Evolutionary conservation across 2,797 vertebrate genomes (phyloP).

Genomic region (Lagocephalus sceleratus): DNA sequence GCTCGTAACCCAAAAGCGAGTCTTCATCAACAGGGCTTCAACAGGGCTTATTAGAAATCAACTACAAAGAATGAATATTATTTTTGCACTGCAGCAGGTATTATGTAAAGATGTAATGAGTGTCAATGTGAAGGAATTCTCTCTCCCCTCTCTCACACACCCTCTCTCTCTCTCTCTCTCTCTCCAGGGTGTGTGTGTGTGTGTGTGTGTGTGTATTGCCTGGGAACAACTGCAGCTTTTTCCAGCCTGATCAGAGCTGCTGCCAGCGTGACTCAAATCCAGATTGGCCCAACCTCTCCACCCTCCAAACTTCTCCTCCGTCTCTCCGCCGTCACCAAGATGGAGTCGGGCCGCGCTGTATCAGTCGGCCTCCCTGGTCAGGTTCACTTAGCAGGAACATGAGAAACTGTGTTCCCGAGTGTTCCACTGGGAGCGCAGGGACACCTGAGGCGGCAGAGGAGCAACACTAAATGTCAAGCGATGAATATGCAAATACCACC

Average conservation of each 20-base stretch:
- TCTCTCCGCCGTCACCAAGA: slow-evolving; percentile 56
- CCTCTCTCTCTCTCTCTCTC: slow-evolving; percentile 8
- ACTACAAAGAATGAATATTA: not conserved
- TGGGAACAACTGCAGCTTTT: slow-evolving; percentile 50
- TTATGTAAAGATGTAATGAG: slow-evolving; percentile 22
- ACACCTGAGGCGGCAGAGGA: slow-evolving; percentile 54
- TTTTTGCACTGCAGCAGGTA: not conserved
- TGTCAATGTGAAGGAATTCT: slow-evolving; percentile 25
- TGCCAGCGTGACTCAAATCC: slow-evolving; percentile 65
- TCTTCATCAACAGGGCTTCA: slow-evolving; percentile 49
- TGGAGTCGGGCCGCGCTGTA: slow-evolving; percentile 48
- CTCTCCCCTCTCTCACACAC: not conserved
- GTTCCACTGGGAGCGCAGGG: slow-evolving; percentile 25
- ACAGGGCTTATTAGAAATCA: not conserved
- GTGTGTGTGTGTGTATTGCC: slow-evolving; percentile 60
- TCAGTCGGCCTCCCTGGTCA: slow-evolving; percentile 46
- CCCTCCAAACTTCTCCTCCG: slow-evolving; percentile 42
- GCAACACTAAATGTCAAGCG: slow-evolving; percentile 65
- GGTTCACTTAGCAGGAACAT: slow-evolving; percentile 49
- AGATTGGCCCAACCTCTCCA: slow-evolving; percentile 12
- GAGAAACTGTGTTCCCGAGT: slow-evolving; percentile 28
- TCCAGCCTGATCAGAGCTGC: slow-evolving; percentile 62
- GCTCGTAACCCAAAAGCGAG: slow-evolving; percentile 54
- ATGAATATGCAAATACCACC: slow-evolving; percentile 73
- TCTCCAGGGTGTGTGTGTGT: slow-evolving; percentile 56